Evolutionary conservation across 2,888 invertebrate species (phyloP), one percentile per base, ranked within the genome.

Genomic region (Xanthia togata): DNA sequence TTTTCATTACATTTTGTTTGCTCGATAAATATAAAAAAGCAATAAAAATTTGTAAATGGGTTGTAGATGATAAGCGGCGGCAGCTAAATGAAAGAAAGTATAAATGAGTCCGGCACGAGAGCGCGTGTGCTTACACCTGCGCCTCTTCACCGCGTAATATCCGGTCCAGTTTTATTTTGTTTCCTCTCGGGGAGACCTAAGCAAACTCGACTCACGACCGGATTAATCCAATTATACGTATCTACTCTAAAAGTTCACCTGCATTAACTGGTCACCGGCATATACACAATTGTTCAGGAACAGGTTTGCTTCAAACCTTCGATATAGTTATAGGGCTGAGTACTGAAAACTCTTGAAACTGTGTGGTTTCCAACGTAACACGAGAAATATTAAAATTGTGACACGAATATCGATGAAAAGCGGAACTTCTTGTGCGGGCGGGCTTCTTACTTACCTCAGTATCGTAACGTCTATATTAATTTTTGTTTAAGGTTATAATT

Each of bases 161-260:
- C 96, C 96, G 96, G 92, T 92, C 93, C 91, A 92, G 93, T 93
- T 94, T 94, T 95, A 94, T 94, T 93, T 94, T 93, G 93, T 94
- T 94, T 92, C 93, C 92, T 92, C 93, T 90, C 89, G 90, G 89
- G 73, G 91, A 92, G 93, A 94, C 94, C 94, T 94, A 92, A 95
- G 94, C 93, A 95, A 95, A 95, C 95, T 92, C 91, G 89, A 90
- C 92, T 91, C 91, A 89, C 91, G 89, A 89, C 91, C 90, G 92
- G 92, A 93, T 93, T 95, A 94, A 95, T 95, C 94, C 93, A 94
- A 95, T 95, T 94, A 94, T 90, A 92, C 88, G 84, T 89, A 91
- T 91, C 90, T 89, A 89, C 92, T 91, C 88, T 90, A 85, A 90
- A 91, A 92, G 90, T 92, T 90, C 89, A 90, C 90, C 88, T 89